phyloP scores from a whole-genome alignment of 2,888 invertebrate species.

The Scaptomyza cyrtandrae region DNA sequence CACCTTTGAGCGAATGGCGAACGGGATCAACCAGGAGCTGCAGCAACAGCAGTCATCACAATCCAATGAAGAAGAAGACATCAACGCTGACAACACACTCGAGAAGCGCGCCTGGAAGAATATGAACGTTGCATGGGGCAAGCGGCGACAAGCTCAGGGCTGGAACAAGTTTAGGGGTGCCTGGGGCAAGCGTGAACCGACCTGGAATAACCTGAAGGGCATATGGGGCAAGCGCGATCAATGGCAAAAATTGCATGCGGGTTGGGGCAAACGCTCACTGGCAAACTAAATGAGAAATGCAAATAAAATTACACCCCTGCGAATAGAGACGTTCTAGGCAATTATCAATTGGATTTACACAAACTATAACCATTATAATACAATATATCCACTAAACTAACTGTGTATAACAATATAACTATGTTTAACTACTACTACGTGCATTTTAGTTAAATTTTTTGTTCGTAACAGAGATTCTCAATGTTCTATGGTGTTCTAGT shows the following conservation, averaged over 20 bases:
- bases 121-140: slow-evolving; percentile 91
- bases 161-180: slow-evolving; percentile 88
- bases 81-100: slow-evolving; percentile 48
- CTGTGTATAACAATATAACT: slow-evolving; percentile 42
- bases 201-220: slow-evolving; percentile 92
- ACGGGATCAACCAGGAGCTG: slow-evolving; percentile 41
- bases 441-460: slow-evolving; percentile 38
- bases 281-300: slow-evolving; percentile 55
- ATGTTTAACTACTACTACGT: slow-evolving; percentile 18
- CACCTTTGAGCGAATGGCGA: slow-evolving; percentile 72
- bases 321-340: slow-evolving; percentile 32
- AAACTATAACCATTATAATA: slow-evolving; percentile 15
- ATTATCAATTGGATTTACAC: slow-evolving; percentile 30
- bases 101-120: slow-evolving; percentile 89
- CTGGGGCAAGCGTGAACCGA: slow-evolving; percentile 91
- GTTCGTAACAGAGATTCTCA: slow-evolving; percentile 33
- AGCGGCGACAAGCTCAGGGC: slow-evolving; percentile 86
- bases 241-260: slow-evolving; percentile 84
- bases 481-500: slow-evolving; percentile 26
- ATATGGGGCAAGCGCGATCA: slow-evolving; percentile 90
- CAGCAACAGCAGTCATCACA: slow-evolving; percentile 41
- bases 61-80: slow-evolving; percentile 65
- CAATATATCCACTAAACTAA: slow-evolving; percentile 38
- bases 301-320: background rate
- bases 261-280: slow-evolving; percentile 84